Conservation (phyloP, 2,113 vertebrate species). For the Melanerpes aurifrons region DNA sequence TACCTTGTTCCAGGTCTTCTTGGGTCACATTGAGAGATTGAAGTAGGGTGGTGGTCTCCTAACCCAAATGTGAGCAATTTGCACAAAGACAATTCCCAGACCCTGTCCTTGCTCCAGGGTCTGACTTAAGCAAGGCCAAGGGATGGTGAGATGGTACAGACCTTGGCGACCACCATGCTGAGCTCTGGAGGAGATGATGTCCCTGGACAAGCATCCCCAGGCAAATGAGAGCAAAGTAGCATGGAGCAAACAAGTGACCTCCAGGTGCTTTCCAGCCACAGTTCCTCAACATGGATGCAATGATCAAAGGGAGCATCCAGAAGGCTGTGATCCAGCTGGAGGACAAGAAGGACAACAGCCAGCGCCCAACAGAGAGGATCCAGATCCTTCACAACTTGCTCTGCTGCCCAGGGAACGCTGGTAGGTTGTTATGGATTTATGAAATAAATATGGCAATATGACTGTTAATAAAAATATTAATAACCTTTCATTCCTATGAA, state of each 20-base stretch:
- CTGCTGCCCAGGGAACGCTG: background rate
- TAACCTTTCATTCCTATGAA: no score
- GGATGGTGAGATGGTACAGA: background rate
- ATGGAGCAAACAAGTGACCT: background rate
- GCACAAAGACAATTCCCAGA: background rate
- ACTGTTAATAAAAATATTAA: no score
- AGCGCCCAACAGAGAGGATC: slow-evolving; percentile 25
- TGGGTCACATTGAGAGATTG: background rate
- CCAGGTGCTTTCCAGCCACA: background rate
- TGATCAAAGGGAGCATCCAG: slow-evolving; percentile 28
- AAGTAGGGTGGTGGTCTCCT: background rate
- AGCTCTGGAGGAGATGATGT: background rate
- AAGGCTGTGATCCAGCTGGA: slow-evolving; percentile 48
- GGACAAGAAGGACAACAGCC: slow-evolving; percentile 44
- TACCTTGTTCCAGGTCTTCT: background rate
- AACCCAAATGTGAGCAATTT: background rate
- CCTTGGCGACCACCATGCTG: background rate
- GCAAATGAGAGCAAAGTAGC: background rate
- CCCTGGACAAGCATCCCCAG: background rate
- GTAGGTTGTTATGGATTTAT: background rate
- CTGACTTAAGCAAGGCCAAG: background rate
- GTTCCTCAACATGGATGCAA: background rate
- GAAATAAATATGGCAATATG: no score
- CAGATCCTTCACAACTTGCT: slow-evolving; percentile 37
- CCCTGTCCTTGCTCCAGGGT: background rate